Evolutionary conservation across 2,888 invertebrate genomes (phyloP).

Genomic region (Caenorhabditis auriculariae): DNA sequence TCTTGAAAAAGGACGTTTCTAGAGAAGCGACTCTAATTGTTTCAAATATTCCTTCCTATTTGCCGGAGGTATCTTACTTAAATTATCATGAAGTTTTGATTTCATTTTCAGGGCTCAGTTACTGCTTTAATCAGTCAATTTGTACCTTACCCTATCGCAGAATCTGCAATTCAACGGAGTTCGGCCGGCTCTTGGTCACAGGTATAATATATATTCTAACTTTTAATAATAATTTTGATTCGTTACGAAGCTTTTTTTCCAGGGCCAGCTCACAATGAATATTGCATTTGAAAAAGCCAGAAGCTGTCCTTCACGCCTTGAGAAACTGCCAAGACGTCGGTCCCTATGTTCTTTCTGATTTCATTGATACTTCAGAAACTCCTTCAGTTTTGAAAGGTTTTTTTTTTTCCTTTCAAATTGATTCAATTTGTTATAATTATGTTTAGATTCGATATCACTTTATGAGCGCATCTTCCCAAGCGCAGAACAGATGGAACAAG

Average conservation of each 20-base stretch:
- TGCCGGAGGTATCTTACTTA: slow-evolving; percentile 16
- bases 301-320: slow-evolving; percentile 18
- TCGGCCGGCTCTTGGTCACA: slow-evolving; percentile 13
- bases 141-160: slow-evolving; percentile 16
- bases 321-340: slow-evolving; percentile 18
- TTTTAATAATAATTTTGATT: background rate
- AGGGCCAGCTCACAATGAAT: slow-evolving; percentile 32
- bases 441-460: slow-evolving; percentile 14
- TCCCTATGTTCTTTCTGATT: slow-evolving; percentile 21
- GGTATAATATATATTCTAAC: background rate
- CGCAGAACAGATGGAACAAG: slow-evolving; percentile 25
- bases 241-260: slow-evolving; percentile 6
- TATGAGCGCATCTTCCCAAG: slow-evolving; percentile 19
- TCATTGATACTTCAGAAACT: slow-evolving; percentile 12
- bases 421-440: too few relatives aligned
- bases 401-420: background rate
- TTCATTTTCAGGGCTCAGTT: slow-evolving; percentile 21
- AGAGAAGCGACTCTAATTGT: slow-evolving; percentile 24
- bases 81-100: background rate
- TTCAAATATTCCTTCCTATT: slow-evolving; percentile 29
- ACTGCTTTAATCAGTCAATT: slow-evolving; percentile 21
- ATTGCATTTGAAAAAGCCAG: slow-evolving; percentile 23
- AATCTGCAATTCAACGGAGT: slow-evolving; percentile 19
- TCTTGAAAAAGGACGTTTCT: slow-evolving; percentile 24
- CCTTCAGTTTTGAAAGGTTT: slow-evolving; percentile 23